phyloP scores from a whole-genome alignment of 2,113 vertebrate genomes.

The Ictalurus furcatus region DNA sequence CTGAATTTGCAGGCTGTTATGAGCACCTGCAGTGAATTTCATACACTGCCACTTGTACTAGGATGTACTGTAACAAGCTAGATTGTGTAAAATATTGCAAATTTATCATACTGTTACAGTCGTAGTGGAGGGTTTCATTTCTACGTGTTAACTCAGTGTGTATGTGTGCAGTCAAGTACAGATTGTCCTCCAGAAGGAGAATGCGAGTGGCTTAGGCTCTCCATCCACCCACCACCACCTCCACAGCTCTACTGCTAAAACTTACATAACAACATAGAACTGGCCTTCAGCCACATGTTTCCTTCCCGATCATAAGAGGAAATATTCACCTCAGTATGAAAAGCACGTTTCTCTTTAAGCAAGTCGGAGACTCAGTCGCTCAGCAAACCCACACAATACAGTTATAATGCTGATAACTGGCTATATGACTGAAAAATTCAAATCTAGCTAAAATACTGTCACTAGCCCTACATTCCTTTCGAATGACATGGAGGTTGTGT shows the following conservation, averaged over 20 bases:
- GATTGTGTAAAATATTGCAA: not conserved
- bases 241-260: constrained; percentile 35
- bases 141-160: constrained; percentile 8
- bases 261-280: constrained; percentile 50
- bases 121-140: constrained; percentile 49
- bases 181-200: constrained; percentile 26
- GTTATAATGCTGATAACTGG: constrained; percentile 14
- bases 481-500: not conserved
- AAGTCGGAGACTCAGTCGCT: not conserved
- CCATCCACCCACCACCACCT: constrained; percentile 39
- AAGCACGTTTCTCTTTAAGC: not conserved
- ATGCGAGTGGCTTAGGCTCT: constrained; percentile 21
- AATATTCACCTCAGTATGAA: not conserved
- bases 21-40: not conserved
- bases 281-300: constrained; percentile 37
- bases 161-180: not conserved
- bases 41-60: not conserved
- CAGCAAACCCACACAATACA: not conserved
- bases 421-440: not conserved
- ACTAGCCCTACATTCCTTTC: not conserved
- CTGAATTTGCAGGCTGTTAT: not conserved
- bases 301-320: constrained; percentile 10
- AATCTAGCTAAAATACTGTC: not conserved
- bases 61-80: not conserved
- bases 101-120: not conserved